Percentiles rank a stretch among this genome's conserved stretches.
These are phyloP conservation scores for Alligator sinensis DNA, from an alignment of 2,113 vertebrate genomes.

Conservation along the genomic window DNA sequence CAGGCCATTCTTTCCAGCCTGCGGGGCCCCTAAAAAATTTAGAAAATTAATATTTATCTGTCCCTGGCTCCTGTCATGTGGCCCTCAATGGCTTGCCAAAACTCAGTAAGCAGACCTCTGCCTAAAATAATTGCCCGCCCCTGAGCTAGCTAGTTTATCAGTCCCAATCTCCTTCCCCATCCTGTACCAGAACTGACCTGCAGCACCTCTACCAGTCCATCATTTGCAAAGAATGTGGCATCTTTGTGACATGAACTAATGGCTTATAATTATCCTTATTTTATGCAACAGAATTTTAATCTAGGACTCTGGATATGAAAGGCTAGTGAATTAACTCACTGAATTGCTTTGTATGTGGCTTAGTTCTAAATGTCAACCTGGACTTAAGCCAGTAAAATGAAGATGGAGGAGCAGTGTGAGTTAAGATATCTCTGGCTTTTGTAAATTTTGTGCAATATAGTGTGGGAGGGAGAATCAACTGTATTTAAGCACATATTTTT, in stretches of 20 bases:
- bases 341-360: background rate
- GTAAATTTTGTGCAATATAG: background rate
- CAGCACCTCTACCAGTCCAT: background rate
- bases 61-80: too few relatives aligned
- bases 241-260: background rate
- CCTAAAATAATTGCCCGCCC: too few relatives aligned
- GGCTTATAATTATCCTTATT: background rate
- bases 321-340: background rate
- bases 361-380: background rate
- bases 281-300: background rate
- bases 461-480: background rate
- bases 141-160: background rate
- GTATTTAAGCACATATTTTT: background rate
- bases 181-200: background rate
- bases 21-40: too few relatives aligned
- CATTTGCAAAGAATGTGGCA: fast-evolving
- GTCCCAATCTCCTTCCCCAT: background rate
- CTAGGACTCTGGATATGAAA: background rate
- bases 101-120: too few relatives aligned
- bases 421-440: background rate
- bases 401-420: background rate
- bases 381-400: background rate
- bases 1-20: too few relatives aligned
- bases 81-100: too few relatives aligned
- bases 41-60: too few relatives aligned